Evolutionary conservation across 2,888 invertebrate species (phyloP).

Genomic region (Reticulitermes lucifugus): DNA sequence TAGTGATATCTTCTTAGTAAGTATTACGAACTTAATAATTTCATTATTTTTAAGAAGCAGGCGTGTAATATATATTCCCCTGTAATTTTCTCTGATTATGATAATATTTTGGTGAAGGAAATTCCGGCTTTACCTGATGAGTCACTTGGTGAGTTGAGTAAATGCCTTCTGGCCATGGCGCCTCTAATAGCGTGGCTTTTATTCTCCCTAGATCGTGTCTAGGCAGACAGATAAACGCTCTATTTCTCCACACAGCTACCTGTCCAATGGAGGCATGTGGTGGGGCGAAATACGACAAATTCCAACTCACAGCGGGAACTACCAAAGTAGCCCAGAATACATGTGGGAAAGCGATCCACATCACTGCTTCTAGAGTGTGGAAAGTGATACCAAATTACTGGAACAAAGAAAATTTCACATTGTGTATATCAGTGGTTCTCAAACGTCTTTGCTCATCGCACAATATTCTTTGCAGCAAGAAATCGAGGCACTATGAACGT

Average conservation of each 20-base stretch:
- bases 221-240: slow-evolving; percentile 63
- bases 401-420: no score
- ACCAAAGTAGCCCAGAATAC: slow-evolving; percentile 26
- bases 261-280: slow-evolving; percentile 58
- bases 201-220: slow-evolving; percentile 57
- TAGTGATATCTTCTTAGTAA: no score
- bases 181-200: slow-evolving; percentile 61
- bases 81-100: no score
- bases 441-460: no score
- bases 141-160: not conserved
- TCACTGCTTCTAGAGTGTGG: not conserved
- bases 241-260: slow-evolving; percentile 62
- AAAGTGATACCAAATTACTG: no score
- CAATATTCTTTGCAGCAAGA: no score
- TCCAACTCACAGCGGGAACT: slow-evolving; percentile 15
- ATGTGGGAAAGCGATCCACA: not conserved
- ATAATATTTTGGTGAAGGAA: not conserved
- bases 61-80: no score
- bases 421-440: no score
- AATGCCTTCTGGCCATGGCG: slow-evolving; percentile 59
- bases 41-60: no score
- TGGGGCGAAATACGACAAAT: slow-evolving; percentile 44
- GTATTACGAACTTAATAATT: no score
- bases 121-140: not conserved
- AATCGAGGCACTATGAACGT: no score